Conservation (phyloP, 2,888 invertebrate genomes). For the Apodemia mormo region DNA sequence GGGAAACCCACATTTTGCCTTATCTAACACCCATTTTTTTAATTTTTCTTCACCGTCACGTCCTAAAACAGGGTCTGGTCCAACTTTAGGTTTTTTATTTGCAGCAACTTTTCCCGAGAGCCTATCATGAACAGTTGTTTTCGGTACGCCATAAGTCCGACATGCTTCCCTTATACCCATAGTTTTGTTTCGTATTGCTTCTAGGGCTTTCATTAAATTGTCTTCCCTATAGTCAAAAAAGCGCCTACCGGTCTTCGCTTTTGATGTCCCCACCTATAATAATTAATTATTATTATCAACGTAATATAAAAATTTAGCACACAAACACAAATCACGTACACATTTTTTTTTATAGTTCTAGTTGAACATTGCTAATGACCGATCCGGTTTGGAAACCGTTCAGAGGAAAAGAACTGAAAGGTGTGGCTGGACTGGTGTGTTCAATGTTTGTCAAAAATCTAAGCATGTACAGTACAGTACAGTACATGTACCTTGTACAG, state of each 20-base stretch:
- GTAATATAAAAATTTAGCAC: too few relatives aligned
- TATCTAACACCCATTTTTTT: slow-evolving; percentile 4
- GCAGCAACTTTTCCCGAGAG: not conserved
- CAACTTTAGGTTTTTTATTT: slow-evolving; percentile 9
- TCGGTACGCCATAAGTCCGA: not conserved
- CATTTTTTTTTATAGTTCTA: too few relatives aligned
- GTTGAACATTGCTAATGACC: too few relatives aligned
- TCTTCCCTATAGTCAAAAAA: not conserved
- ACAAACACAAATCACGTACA: too few relatives aligned
- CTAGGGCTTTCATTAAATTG: not conserved
- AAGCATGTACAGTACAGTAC: too few relatives aligned
- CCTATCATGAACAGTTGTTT: not conserved
- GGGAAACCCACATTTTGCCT: slow-evolving; percentile 15
- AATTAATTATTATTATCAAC: too few relatives aligned
- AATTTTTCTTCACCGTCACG: slow-evolving; percentile 4
- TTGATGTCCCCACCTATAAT: not conserved
- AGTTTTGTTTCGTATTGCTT: not conserved
- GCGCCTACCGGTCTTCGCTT: not conserved
- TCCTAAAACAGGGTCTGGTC: slow-evolving; percentile 18
- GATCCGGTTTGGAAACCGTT: too few relatives aligned
- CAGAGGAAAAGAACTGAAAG: too few relatives aligned
- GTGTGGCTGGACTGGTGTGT: too few relatives aligned
- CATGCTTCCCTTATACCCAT: slow-evolving; percentile 10
- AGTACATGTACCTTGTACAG: too few relatives aligned
- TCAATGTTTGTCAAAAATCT: too few relatives aligned